Evolutionary conservation across 2,113 vertebrate species (phyloP).

Genomic region (Hemiprocne comata): DNA sequence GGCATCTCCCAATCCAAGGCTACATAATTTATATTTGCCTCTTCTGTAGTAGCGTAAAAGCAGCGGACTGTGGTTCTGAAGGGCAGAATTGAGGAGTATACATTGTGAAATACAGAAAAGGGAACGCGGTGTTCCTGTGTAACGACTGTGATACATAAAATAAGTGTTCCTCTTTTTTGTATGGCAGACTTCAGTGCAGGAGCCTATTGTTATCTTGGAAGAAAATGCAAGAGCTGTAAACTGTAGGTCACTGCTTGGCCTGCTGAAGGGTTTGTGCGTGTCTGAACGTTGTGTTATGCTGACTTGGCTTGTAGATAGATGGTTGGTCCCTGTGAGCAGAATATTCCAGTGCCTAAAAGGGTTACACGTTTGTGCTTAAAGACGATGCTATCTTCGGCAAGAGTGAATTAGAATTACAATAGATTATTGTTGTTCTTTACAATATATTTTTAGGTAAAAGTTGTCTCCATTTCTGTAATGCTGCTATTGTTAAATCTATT

Average conservation of each 20-base stretch:
- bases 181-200: background rate
- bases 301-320: background rate
- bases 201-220: background rate
- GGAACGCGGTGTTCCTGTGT: background rate
- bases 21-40: fast-evolving
- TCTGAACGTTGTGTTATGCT: background rate
- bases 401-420: background rate
- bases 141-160: background rate
- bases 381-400: background rate
- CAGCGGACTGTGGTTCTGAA: background rate
- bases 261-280: background rate
- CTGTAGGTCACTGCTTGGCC: background rate
- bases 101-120: background rate
- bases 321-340: background rate
- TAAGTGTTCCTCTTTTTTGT: background rate
- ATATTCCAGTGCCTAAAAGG: background rate
- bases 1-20: background rate
- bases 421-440: background rate
- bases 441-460: background rate
- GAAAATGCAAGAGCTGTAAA: background rate
- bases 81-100: background rate
- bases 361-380: background rate
- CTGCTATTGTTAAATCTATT: background rate
- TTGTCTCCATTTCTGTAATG: background rate
- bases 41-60: background rate